These are phyloP conservation scores for Aviceda subcristata DNA, from an alignment of 2,113 vertebrate genomes.

Conservation along the genomic window DNA sequence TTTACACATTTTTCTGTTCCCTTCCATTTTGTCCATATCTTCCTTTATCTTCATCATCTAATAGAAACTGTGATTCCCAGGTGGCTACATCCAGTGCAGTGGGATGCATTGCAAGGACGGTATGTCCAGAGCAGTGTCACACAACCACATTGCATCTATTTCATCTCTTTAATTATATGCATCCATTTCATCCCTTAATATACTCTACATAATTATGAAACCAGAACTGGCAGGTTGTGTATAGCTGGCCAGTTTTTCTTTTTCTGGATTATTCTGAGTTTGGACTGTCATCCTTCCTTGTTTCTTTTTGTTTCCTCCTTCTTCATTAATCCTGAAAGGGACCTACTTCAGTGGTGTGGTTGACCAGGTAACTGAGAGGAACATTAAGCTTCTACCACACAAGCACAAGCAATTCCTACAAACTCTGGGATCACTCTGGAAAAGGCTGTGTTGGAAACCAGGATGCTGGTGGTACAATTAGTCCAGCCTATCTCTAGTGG, in stretches of 20 bases:
- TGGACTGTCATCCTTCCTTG: not conserved
- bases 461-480: not conserved
- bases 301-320: not conserved
- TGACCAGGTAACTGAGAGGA: not conserved
- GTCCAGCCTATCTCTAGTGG: not conserved
- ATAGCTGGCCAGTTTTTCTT: not conserved
- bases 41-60: not conserved
- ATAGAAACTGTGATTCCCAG: not conserved
- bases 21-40: not conserved
- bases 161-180: not conserved
- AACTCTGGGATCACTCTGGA: not conserved
- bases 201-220: not conserved
- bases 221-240: not conserved
- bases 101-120: not conserved
- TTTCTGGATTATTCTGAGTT: not conserved
- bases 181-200: not conserved
- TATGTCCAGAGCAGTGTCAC: not conserved
- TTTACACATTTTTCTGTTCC: not conserved
- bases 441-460: not conserved
- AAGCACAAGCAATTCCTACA: not conserved
- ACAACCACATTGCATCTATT: not conserved
- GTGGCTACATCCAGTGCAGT: not conserved
- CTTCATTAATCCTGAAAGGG: not conserved
- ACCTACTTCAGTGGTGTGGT: not conserved
- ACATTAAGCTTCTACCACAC: not conserved